Evolutionary conservation across 1,140 invertebrate genomes (phyloP), one percentile per base, ranked within the genome.

Genomic region (Nephotettix cincticeps): DNA sequence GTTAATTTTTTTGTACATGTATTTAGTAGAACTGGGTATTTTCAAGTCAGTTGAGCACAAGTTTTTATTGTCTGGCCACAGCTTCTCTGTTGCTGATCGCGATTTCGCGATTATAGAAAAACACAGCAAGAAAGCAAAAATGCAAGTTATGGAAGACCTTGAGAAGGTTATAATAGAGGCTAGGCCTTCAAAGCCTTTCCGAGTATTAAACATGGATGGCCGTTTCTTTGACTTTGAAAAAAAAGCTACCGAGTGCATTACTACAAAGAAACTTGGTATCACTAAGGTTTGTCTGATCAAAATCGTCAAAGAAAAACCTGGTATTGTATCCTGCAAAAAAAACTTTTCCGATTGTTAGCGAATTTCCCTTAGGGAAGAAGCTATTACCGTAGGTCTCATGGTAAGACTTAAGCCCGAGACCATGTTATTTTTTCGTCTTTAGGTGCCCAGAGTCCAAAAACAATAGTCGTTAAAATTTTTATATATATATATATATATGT

Each of bases 61-160:
- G 69, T 71, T 71, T 61, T 54, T 76, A 30, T 36, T 75, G 11
- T 45, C 63, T 54, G 75, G 72, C 9, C 71, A 76, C 63, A 70
- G 64, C 21, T 75, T 68, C 51, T 70, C 71, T 9, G 61, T 32
- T 36, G 45, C 71, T 28, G 74, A 74, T 66, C 21, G 72, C 14
- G 65, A 75, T 69, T 74, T 74, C 51, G 72, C 74, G 4, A 36
- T 36, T 36, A 36, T 36, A 6, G 32, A 36, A 36, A 36, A 36
- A 14, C 32, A 14, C 4, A 36, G 27, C 43, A 30, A 73, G 64
- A 13, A 58, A 75, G 56, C 72, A 67, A 69, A 3, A 67, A 54
- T 27, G 70, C 19, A 73, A 73, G 61, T 28, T 30, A 30, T 70
- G 19, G 27, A 69, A 56, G 66, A 70, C 54, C 11, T 70, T 6